A percentile compares a stretch with the other conserved stretches of the same genome.
Conservation (phyloP, 2,888 invertebrate species). For the Pedicia rivosa region DNA sequence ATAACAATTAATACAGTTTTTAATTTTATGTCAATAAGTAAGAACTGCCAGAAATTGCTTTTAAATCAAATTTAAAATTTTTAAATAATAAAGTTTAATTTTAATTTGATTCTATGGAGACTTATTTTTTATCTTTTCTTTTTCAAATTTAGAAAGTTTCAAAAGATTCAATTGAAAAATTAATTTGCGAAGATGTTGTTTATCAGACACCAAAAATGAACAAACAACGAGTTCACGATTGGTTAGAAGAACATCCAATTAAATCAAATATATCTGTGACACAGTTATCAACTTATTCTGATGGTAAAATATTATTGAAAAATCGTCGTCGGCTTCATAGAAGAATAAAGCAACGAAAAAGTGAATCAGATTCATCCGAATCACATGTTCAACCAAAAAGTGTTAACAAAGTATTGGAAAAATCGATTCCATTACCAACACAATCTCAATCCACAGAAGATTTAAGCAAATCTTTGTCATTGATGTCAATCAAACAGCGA, state of each 20-base stretch:
- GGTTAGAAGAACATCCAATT: conserved; percentile 29
- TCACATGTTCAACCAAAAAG: conserved; percentile 12
- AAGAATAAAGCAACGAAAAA: conserved; percentile 26
- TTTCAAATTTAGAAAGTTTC: conserved; percentile 9
- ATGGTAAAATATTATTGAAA: conserved; percentile 29
- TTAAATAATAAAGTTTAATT: too few relatives aligned
- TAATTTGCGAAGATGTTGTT: conserved; percentile 39
- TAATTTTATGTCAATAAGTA: too few relatives aligned
- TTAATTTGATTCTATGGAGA: too few relatives aligned
- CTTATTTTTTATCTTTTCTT: conserved; percentile 1
- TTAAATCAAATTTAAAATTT: too few relatives aligned
- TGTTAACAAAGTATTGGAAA: too few relatives aligned
- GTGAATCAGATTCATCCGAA: conserved; percentile 38
- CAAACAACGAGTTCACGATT: conserved; percentile 19
- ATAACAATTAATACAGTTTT: too few relatives aligned
- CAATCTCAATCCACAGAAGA: conserved; percentile 40
- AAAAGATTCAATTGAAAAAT: conserved; percentile 50
- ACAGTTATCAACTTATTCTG: conserved; percentile 19
- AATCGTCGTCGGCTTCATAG: conserved; percentile 28
- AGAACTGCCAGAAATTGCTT: too few relatives aligned
- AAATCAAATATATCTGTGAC: conserved; percentile 12
- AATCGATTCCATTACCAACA: conserved; percentile 60
- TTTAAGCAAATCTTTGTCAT: conserved; percentile 39
- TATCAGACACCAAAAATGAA: conserved; percentile 3
- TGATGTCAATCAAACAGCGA: conserved; percentile 16